These are phyloP conservation scores for Brassicogethes aeneus DNA, from an alignment of 2,888 invertebrate species.

Conservation along the genomic window DNA sequence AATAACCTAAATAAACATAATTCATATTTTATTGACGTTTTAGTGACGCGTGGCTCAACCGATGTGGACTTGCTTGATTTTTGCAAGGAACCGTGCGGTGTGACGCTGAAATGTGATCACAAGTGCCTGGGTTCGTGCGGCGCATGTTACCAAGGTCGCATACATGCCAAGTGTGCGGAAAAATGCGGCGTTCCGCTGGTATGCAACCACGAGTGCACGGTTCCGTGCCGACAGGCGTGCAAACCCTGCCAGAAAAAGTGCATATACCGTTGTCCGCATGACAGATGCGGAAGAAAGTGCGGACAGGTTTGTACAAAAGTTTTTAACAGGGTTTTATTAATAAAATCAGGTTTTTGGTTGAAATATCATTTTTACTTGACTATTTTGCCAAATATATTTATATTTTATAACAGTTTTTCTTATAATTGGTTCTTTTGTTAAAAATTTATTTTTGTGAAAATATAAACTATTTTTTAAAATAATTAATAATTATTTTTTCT, in stretches of 20 bases:
- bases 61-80: constrained; percentile 12
- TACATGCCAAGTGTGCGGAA: constrained; percentile 50
- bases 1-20: too few species aligned
- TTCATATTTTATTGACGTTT: too few species aligned
- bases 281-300: constrained; percentile 42
- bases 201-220: constrained; percentile 54
- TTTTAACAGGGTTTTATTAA: too few species aligned
- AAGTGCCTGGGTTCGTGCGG: constrained; percentile 48
- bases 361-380: too few species aligned
- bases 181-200: constrained; percentile 49
- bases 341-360: too few species aligned
- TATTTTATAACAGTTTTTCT: too few species aligned
- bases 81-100: constrained; percentile 43
- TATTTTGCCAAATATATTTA: too few species aligned
- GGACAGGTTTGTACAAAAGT: constrained; percentile 43
- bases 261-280: constrained; percentile 45
- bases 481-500: too few species aligned
- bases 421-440: too few species aligned
- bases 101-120: constrained; percentile 43
- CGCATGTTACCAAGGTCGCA: constrained; percentile 48
- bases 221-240: constrained; percentile 48
- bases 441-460: too few species aligned
- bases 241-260: constrained; percentile 48
- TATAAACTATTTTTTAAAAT: too few species aligned
- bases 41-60: background rate